A percentile compares a stretch with the other conserved stretches of the same genome.
Evolutionary conservation across 35 echinoderm and acorn worm genomes (phyloP).

Genomic region (Apostichopus japonicus): DNA sequence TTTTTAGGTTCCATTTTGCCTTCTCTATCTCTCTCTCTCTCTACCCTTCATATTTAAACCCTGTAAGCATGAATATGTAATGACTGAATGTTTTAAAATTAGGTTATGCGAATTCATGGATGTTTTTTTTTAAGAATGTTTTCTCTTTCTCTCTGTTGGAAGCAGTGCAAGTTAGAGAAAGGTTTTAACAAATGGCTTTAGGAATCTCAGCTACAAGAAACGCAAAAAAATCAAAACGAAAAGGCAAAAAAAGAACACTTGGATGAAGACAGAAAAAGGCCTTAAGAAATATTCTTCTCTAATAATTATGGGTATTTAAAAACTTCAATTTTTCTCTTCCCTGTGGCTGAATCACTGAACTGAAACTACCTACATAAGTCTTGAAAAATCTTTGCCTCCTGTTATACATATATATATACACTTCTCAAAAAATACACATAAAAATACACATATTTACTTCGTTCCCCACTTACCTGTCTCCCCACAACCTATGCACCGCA

Average conservation of each 20-base stretch:
- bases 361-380: neutral
- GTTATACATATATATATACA: too few relatives aligned
- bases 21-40: neutral
- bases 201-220: neutral
- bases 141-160: neutral
- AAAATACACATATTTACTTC: too few relatives aligned
- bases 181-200: neutral
- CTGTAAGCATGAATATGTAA: slow-evolving; percentile 19
- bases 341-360: neutral
- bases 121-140: neutral
- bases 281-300: neutral
- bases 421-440: too few relatives aligned
- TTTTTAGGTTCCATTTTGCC: neutral
- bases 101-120: neutral
- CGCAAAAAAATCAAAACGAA: neutral
- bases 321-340: neutral
- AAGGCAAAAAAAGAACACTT: neutral
- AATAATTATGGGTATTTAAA: neutral
- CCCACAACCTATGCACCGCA: too few relatives aligned
- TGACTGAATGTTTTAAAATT: neutral
- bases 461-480: too few relatives aligned
- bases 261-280: neutral
- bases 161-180: neutral
- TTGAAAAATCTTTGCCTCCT: neutral
- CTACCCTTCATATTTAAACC: neutral